A percentile compares a stretch with the other conserved stretches of the same genome.
phyloP scores from a whole-genome alignment of 2,113 vertebrate genomes.

The Spea multiplicata region DNA sequence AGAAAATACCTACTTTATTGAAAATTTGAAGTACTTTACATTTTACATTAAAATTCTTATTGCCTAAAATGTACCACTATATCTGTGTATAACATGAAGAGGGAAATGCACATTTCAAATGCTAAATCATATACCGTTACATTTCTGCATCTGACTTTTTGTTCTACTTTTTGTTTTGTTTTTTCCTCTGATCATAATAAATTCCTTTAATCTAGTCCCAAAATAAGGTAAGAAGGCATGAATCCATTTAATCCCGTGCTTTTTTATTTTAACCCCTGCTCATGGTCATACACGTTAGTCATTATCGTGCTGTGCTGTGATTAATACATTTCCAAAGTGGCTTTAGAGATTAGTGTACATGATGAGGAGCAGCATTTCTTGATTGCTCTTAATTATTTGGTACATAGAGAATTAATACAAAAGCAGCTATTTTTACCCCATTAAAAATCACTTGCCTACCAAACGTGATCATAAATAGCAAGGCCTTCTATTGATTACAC shows the following conservation, averaged over 20 bases:
- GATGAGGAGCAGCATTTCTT: slow-evolving; percentile 32
- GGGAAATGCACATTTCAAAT: slow-evolving; percentile 68
- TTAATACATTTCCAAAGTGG: slow-evolving; percentile 37
- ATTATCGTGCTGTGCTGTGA: slow-evolving; percentile 55
- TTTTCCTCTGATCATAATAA: slow-evolving; percentile 69
- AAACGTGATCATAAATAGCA: too few relatives aligned
- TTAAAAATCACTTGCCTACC: too few relatives aligned
- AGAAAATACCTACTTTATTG: neutral
- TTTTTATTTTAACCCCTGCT: slow-evolving; percentile 42
- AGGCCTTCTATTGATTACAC: too few relatives aligned
- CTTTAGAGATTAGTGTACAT: neutral
- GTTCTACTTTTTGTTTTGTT: slow-evolving; percentile 80
- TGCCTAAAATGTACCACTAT: neutral
- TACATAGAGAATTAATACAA: neutral
- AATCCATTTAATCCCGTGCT: slow-evolving; percentile 55
- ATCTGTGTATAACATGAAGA: slow-evolving; percentile 70
- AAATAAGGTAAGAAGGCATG: slow-evolving; percentile 93
- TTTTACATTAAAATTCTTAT: neutral
- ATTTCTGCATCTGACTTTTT: slow-evolving; percentile 78
- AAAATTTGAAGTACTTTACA: neutral
- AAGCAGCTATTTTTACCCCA: neutral
- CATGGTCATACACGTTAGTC: slow-evolving; percentile 57
- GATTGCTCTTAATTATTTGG: neutral
- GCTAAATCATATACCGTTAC: slow-evolving; percentile 78
- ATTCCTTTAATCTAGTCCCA: slow-evolving; percentile 89